These are phyloP conservation scores for Tokudaia muenninki DNA, from an alignment of 2,797 vertebrate genomes.

Conservation along the genomic window DNA sequence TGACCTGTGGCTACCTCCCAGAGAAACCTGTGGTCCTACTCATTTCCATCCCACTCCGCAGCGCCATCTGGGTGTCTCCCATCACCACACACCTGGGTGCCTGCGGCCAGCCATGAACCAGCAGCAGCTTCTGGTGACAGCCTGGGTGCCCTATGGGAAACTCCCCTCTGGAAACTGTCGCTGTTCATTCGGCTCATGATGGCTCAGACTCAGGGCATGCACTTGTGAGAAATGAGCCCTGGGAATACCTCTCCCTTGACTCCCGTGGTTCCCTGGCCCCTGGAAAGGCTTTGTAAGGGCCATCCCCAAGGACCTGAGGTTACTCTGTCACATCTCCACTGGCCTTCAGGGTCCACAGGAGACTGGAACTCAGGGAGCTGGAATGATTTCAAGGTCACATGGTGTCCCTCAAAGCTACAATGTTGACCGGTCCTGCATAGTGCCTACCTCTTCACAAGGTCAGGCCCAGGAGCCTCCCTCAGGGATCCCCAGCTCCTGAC, in stretches of 20 bases:
- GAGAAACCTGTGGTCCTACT: background rate
- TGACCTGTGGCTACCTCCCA: background rate
- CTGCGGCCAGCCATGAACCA: background rate
- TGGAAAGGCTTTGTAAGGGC: too few relatives aligned
- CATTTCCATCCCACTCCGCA: background rate
- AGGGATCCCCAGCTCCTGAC: background rate
- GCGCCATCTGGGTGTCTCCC: background rate
- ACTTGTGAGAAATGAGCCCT: background rate
- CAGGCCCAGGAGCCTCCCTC: background rate
- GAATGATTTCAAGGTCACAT: background rate
- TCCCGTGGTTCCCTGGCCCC: background rate
- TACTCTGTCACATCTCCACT: accelerated
- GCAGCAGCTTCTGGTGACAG: background rate
- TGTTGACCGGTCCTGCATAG: accelerated
- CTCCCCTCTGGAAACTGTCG: constrained; percentile 57
- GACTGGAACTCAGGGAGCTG: background rate
- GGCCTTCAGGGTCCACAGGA: background rate
- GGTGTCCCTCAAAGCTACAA: background rate
- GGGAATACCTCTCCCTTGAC: background rate
- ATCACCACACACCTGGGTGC: background rate
- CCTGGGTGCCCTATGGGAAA: background rate
- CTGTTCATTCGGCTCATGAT: background rate
- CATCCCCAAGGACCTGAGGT: accelerated
- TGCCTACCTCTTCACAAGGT: background rate
- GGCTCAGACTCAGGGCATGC: background rate